Conservation (phyloP, 2,797 vertebrate genomes). For the Acipenser oxyrinchus region DNA sequence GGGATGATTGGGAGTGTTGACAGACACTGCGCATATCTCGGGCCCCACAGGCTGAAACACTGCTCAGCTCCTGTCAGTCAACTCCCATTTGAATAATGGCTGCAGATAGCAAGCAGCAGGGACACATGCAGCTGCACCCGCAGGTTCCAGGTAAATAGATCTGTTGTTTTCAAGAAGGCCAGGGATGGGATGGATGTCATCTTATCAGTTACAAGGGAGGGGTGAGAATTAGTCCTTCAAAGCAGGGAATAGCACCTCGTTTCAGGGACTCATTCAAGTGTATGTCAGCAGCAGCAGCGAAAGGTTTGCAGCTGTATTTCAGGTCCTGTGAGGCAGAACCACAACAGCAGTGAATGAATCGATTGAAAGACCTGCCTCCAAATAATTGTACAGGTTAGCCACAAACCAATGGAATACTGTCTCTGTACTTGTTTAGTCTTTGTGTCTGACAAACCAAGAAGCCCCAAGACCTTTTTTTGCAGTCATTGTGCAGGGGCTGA, state of each 20-base stretch:
- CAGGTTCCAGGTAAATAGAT: conserved; percentile 26
- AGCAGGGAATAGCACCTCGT: background rate
- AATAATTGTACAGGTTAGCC: background rate
- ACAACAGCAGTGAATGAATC: background rate
- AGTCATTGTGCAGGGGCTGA: no score
- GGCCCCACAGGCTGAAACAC: conserved; percentile 42
- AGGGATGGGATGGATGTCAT: background rate
- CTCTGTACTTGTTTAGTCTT: background rate
- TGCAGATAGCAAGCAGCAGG: conserved; percentile 10
- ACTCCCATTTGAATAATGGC: conserved; percentile 21
- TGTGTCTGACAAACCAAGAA: background rate
- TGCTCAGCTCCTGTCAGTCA: conserved; percentile 41
- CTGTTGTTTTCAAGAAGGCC: conserved; percentile 16
- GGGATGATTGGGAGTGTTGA: conserved; percentile 44
- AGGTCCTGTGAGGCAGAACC: background rate
- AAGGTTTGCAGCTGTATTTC: background rate
- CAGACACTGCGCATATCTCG: conserved; percentile 35
- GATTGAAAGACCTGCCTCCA: background rate
- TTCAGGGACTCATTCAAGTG: background rate
- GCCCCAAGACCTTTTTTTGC: no score
- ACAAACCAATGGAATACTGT: background rate
- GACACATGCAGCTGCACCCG: conserved; percentile 21
- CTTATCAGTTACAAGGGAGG: background rate
- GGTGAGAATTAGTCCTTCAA: accelerated
- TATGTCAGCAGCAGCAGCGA: background rate